phyloP scores from a whole-genome alignment of 2,888 invertebrate species.

The Drosophila kanekoi region DNA sequence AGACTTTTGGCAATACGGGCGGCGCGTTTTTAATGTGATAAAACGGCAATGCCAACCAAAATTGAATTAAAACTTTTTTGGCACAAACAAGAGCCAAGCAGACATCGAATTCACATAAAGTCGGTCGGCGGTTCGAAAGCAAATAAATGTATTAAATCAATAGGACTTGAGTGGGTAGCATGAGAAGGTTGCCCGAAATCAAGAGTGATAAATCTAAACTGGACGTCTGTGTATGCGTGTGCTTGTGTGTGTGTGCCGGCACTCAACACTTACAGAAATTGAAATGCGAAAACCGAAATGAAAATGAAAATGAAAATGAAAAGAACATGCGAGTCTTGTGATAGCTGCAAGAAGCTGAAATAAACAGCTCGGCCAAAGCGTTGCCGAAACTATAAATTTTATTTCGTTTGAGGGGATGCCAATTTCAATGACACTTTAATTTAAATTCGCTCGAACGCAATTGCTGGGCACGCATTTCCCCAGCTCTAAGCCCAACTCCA shows the following conservation, averaged over 20 bases:
- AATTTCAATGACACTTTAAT: constrained; percentile 82
- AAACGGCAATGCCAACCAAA: constrained; percentile 42
- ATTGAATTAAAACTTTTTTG: constrained; percentile 72
- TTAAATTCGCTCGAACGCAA: constrained; percentile 81
- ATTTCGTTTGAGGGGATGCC: constrained; percentile 75
- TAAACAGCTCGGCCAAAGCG: constrained; percentile 47
- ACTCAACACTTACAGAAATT: constrained; percentile 70
- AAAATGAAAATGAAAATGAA: constrained; percentile 43
- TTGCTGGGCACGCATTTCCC: constrained; percentile 61
- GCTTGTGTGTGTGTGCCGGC: constrained; percentile 32
- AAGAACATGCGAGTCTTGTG: constrained; percentile 40
- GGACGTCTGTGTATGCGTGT: constrained; percentile 62
- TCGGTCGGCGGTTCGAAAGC: constrained; percentile 33
- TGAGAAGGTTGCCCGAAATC: constrained; percentile 55
- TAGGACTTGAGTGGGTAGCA: constrained; percentile 44
- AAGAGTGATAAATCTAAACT: constrained; percentile 80
- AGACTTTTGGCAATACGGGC: constrained; percentile 8
- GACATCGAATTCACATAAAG: constrained; percentile 36
- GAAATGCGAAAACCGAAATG: constrained; percentile 51
- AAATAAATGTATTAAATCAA: constrained; percentile 81
- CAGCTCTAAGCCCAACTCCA: not conserved
- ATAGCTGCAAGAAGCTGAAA: constrained; percentile 42
- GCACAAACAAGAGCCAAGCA: constrained; percentile 50
- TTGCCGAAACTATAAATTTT: constrained; percentile 79
- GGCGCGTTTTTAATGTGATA: constrained; percentile 72